A percentile compares a stretch with the other conserved stretches of the same genome.
Conservation (phyloP, 2,113 vertebrate genomes). For the Cryptotis parvus region DNA sequence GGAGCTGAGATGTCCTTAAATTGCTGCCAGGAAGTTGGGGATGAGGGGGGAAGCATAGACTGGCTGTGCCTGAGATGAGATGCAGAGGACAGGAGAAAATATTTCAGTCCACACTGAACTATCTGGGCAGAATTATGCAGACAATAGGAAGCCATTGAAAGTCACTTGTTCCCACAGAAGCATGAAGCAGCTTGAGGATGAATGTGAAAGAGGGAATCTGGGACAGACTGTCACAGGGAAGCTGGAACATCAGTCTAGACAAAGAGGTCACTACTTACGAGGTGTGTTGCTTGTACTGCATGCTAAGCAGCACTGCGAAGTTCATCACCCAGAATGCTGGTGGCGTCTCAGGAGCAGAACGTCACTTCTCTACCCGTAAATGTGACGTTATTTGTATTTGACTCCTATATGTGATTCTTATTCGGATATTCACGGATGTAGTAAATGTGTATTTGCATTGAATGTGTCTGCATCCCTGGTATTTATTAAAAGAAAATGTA, state of each 20-base stretch:
- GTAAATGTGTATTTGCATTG: constrained; percentile 3
- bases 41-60: not conserved
- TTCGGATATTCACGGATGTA: constrained; percentile 7
- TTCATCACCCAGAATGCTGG: not conserved
- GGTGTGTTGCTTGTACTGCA: not conserved
- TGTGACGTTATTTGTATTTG: not conserved
- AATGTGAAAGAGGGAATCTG: not conserved
- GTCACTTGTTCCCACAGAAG: not conserved
- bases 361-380: not conserved
- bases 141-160: not conserved
- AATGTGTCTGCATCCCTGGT: constrained; percentile 1
- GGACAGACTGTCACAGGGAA: not conserved
- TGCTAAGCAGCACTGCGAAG: not conserved
- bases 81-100: not conserved
- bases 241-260: not conserved
- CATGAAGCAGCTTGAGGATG: not conserved
- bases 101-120: not conserved
- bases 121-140: not conserved
- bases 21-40: not conserved
- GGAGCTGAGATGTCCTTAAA: not conserved
- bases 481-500: not conserved
- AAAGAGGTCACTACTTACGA: not conserved
- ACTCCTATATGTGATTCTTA: constrained; percentile 6
- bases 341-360: not conserved
- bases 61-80: not conserved